Conservation (phyloP, 2,113 vertebrate genomes). For the Rhinogobius similis region DNA sequence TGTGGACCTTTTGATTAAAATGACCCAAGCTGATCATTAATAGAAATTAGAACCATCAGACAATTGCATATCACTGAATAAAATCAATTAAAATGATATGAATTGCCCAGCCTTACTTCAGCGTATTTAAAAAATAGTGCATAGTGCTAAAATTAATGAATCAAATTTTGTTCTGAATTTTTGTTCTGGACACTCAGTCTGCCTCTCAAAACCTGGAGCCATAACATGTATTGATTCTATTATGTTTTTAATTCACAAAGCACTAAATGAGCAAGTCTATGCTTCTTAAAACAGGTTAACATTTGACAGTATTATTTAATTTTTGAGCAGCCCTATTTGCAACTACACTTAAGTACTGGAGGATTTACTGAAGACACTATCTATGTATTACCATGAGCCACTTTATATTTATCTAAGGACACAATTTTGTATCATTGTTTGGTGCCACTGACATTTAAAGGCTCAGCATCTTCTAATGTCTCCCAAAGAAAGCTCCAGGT, state of each 20-base stretch:
- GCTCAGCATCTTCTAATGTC: slow-evolving; percentile 18
- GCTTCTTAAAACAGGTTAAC: neutral
- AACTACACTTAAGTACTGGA: slow-evolving; percentile 10
- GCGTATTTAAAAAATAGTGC: no score
- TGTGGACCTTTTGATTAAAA: no score
- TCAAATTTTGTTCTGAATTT: no score
- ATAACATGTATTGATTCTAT: neutral
- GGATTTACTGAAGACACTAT: neutral
- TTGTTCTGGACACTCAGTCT: no score
- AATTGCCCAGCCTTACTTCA: no score
- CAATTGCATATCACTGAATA: no score
- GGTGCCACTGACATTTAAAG: slow-evolving; percentile 1
- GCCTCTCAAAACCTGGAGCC: no score
- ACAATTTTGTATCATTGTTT: slow-evolving; percentile 2
- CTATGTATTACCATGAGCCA: slow-evolving; percentile 15
- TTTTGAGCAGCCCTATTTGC: neutral
- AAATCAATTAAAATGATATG: no score
- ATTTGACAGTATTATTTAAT: neutral
- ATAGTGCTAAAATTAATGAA: no score
- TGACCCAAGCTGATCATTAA: no score
- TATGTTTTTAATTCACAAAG: neutral
- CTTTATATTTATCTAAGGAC: slow-evolving; percentile 9
- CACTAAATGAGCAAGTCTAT: no score
- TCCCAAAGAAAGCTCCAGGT: slow-evolving; percentile 26
- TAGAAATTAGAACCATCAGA: no score